These are phyloP conservation scores for Campoletis raptor DNA, from an alignment of 2,888 invertebrate genomes.

Conservation along the genomic window DNA sequence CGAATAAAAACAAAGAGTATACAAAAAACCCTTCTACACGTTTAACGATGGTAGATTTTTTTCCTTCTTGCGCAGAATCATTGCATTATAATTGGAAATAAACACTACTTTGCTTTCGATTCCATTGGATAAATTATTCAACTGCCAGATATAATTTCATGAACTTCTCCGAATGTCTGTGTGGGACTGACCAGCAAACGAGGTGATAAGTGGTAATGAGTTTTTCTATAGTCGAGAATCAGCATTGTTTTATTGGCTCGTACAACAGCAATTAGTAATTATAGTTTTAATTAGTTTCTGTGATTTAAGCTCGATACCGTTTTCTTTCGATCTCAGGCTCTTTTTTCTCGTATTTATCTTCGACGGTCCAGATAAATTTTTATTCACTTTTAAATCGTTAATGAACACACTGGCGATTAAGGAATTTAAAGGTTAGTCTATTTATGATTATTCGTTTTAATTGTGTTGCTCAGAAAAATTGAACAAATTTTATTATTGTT, in stretches of 20 bases:
- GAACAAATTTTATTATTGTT: background rate
- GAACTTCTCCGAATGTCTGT: background rate
- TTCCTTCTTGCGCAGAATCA: background rate
- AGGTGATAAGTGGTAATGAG: slow-evolving; percentile 11
- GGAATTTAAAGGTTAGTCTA: background rate
- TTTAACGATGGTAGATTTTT: slow-evolving; percentile 44
- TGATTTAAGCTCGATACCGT: background rate
- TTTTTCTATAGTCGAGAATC: slow-evolving; percentile 5
- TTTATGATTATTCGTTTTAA: background rate
- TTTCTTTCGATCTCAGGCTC: background rate
- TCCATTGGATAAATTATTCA: slow-evolving; percentile 36
- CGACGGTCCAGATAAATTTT: background rate
- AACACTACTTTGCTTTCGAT: slow-evolving; percentile 26
- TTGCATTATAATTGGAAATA: slow-evolving; percentile 45
- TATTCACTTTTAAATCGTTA: background rate
- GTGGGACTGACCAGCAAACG: background rate
- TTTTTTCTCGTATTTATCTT: background rate
- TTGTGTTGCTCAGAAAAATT: background rate
- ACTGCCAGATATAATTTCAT: slow-evolving; percentile 27
- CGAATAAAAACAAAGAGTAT: background rate
- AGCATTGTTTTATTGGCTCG: slow-evolving; percentile 7
- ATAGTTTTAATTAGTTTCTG: slow-evolving; percentile 9
- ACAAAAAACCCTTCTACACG: slow-evolving; percentile 16
- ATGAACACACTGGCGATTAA: background rate
- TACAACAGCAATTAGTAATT: background rate